Evolutionary conservation across 2,113 vertebrate species (phyloP), one percentile per base, ranked within the genome.

Genomic region (Epinephelus fuscoguttatus): DNA sequence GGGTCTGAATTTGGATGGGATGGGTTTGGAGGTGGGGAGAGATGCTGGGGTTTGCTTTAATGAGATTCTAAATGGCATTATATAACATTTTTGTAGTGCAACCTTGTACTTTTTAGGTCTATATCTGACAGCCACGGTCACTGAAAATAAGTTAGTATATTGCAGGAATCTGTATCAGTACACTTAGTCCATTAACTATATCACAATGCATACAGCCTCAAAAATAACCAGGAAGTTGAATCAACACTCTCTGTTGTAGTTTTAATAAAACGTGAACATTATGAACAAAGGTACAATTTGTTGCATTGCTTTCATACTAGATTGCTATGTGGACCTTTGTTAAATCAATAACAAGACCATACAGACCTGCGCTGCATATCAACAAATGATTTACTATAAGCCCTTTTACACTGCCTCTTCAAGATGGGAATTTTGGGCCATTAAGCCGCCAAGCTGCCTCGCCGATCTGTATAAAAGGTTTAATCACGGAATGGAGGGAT

Each of bases 371-470:
- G 49, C 63, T 78, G 80, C 15, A 17, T 82, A 62, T 84, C 73
- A 84, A 63, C 75, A 30, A 25, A 30, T 72, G 11, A 78, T 80
- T 81, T 86, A 70, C 42, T 33, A 37, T 37, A 37, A 37, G 33
- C 33, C 33, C 33, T 37, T 37, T 37, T 6, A 37, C 33, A 6
- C 33, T 37, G 33, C 33, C 6, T 37, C 33, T 37, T 37, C 30
- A 30, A 30, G 30, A 30, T 30, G 30, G 30, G 4, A 30, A 30
- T 30, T 30, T 30, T 0, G 4, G 30, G 30, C 30, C 30, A 37
- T 37, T 37, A 37, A 6, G 6, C 33, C 33, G 33, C 33, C 33
- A 37, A 37, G 33, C 33, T 37, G 33, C 33, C 30, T 30, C 30
- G 30, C 30, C 30, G 4, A 30, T 30, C 30, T 30, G 30, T 30